Conservation (phyloP, 2,888 invertebrate species). For the Teleiodes luculella region DNA sequence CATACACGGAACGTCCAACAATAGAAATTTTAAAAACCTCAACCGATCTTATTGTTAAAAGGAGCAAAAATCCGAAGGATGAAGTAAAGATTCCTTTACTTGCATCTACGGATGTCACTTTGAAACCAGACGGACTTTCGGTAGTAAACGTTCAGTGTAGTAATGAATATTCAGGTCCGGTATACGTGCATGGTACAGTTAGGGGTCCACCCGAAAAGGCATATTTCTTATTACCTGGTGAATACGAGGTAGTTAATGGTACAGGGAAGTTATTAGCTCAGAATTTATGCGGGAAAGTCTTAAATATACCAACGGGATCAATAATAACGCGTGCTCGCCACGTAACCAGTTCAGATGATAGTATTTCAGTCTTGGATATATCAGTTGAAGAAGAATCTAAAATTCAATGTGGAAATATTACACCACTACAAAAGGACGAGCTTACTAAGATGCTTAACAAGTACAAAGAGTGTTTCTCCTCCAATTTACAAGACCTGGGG, state of each 20-base stretch:
- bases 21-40: neutral
- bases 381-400: neutral
- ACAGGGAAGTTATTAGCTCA: neutral
- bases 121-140: neutral
- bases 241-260: neutral
- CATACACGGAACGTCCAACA: constrained; percentile 1
- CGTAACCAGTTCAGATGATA: neutral
- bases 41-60: neutral
- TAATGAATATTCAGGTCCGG: neutral
- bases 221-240: constrained; percentile 8
- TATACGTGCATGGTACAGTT: neutral
- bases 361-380: neutral
- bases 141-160: neutral
- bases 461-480: constrained; percentile 22
- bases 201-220: neutral
- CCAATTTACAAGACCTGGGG: constrained; percentile 19
- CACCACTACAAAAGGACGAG: neutral
- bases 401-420: neutral
- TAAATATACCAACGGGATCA: neutral
- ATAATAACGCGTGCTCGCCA: neutral
- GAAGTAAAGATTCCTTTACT: neutral
- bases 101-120: neutral
- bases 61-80: neutral
- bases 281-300: neutral
- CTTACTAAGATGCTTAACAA: neutral